phyloP scores from a whole-genome alignment of 2,888 invertebrate genomes.

The Sphaerolaimus hirsutus region DNA sequence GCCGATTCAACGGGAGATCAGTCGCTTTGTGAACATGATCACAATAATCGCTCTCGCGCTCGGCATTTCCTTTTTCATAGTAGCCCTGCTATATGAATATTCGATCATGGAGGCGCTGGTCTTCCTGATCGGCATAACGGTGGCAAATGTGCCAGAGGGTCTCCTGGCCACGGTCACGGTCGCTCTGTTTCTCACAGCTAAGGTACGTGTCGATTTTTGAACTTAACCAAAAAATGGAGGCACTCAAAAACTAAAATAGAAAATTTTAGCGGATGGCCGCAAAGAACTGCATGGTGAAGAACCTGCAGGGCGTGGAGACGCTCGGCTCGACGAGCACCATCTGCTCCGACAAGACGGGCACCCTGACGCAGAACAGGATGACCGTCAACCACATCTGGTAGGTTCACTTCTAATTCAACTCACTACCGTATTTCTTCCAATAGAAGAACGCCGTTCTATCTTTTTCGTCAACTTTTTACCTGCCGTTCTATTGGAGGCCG shows the following conservation, averaged over 20 bases:
- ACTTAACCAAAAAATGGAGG: no score
- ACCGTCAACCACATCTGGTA: constrained; percentile 97
- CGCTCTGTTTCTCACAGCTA: constrained; percentile 15
- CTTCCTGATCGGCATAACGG: constrained; percentile 96
- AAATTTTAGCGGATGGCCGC: constrained; percentile 98
- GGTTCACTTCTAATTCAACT: no score
- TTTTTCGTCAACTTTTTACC: no score
- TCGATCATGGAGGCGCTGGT: constrained; percentile 90
- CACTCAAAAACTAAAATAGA: no score
- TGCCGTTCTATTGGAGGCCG: no score
- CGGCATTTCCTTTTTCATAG: constrained; percentile 81
- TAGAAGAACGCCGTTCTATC: no score
- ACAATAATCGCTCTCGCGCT: constrained; percentile 25
- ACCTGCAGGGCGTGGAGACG: constrained; percentile 53
- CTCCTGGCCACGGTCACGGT: constrained; percentile 89
- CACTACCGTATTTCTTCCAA: no score
- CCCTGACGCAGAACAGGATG: constrained; percentile 87
- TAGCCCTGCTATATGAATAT: constrained; percentile 68
- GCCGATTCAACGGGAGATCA: constrained; percentile 90
- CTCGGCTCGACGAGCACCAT: constrained; percentile 53
- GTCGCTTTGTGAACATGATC: constrained; percentile 34
- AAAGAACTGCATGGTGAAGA: constrained; percentile 54
- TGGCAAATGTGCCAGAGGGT: constrained; percentile 97
- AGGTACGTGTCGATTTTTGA: no score
- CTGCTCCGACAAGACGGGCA: constrained; percentile 56